phyloP scores from a whole-genome alignment of 2,888 invertebrate species.

The Enoplolaimus lenunculus region DNA sequence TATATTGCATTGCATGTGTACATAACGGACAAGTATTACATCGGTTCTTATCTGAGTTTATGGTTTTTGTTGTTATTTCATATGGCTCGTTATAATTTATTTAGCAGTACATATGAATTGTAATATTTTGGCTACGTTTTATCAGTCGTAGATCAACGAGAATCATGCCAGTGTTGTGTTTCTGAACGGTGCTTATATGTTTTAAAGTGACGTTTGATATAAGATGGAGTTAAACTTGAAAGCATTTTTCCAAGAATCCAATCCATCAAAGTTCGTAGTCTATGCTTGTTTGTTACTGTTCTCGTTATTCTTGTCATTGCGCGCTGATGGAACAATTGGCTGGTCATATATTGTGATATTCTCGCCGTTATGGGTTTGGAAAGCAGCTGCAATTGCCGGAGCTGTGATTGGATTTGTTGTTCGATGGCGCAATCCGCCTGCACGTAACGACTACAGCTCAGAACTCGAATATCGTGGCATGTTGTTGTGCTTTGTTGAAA shows the following conservation, averaged over 20 bases:
- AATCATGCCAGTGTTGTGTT: no score
- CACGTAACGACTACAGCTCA: slow-evolving; percentile 83
- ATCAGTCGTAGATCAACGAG: no score
- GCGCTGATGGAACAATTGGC: slow-evolving; percentile 65
- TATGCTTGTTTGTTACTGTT: slow-evolving; percentile 81
- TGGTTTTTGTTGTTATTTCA: no score
- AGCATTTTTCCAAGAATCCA: slow-evolving; percentile 47
- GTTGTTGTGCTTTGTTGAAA: slow-evolving; percentile 84
- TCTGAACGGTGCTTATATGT: no score
- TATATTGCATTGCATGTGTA: no score
- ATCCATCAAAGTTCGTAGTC: slow-evolving; percentile 73
- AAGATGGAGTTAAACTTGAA: slow-evolving; percentile 31
- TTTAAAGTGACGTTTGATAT: no score
- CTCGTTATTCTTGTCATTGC: slow-evolving; percentile 71
- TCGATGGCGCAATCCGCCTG: no score
- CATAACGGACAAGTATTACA: no score
- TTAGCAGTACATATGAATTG: no score
- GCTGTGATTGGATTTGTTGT: slow-evolving; percentile 80
- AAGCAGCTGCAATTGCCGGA: slow-evolving; percentile 68
- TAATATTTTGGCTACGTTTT: no score
- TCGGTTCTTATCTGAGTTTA: no score
- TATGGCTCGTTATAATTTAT: no score
- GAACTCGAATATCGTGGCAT: slow-evolving; percentile 96
- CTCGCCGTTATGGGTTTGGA: slow-evolving; percentile 94
- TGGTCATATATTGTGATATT: slow-evolving; percentile 95